A percentile compares a stretch with the other conserved stretches of the same genome.
These are phyloP conservation scores for Drosophila mayri DNA, from an alignment of 1,140 invertebrate species.

Conservation along the genomic window DNA sequence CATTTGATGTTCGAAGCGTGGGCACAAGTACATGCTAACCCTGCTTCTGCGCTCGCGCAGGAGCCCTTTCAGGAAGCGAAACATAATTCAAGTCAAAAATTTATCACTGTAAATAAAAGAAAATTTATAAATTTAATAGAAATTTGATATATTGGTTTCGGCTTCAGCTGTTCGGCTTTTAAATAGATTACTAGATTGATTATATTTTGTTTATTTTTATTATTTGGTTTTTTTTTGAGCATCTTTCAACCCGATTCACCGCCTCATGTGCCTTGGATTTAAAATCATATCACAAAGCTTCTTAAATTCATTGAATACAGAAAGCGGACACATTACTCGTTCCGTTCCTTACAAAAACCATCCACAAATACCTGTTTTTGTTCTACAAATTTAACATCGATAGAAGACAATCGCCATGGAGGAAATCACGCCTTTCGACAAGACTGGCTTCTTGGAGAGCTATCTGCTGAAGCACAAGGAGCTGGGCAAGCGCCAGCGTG, in stretches of 20 bases:
- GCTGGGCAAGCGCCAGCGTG: slow-evolving; percentile 72
- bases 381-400: neutral
- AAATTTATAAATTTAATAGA: neutral
- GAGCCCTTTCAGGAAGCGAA: neutral
- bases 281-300: slow-evolving; percentile 5
- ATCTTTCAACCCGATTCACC: neutral
- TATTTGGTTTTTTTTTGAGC: neutral
- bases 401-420: slow-evolving; percentile 42
- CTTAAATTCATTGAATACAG: slow-evolving; percentile 41
- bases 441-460: slow-evolving; percentile 62
- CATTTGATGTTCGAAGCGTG: slow-evolving; percentile 86
- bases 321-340: slow-evolving; percentile 20
- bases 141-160: neutral
- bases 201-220: neutral
- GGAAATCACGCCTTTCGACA: slow-evolving; percentile 48
- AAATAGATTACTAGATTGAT: neutral
- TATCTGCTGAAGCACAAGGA: slow-evolving; percentile 75
- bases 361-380: slow-evolving; percentile 4
- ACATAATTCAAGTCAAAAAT: neutral
- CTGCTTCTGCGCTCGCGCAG: too few species aligned
- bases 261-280: neutral
- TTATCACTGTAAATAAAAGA: too few species aligned
- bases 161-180: neutral
- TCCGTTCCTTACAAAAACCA: neutral
- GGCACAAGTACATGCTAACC: accelerated